These are phyloP conservation scores for Bombus fervidus DNA, from an alignment of 1,140 invertebrate genomes.

Conservation along the genomic window DNA sequence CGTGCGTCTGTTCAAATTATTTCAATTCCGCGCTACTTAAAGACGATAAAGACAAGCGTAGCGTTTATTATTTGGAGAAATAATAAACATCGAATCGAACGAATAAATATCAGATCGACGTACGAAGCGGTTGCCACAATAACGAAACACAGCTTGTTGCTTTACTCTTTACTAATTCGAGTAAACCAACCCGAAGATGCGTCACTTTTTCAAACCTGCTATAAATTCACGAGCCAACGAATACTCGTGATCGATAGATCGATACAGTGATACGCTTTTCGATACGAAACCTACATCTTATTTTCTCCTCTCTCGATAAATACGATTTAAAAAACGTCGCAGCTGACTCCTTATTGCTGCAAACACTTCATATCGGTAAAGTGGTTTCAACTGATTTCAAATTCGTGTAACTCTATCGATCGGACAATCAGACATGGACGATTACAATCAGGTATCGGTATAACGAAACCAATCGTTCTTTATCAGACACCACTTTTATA, in stretches of 20 bases:
- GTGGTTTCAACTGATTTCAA: neutral
- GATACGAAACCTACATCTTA: too few species aligned
- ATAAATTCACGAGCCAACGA: neutral
- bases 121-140: too few species aligned
- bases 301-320: too few species aligned
- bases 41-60: neutral
- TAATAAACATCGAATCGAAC: too few species aligned
- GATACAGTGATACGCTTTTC: neutral
- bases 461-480: neutral
- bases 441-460: neutral
- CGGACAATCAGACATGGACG: neutral
- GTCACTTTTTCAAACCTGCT: neutral
- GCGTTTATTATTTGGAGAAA: too few species aligned
- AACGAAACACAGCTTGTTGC: neutral
- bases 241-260: neutral
- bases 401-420: neutral
- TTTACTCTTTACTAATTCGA: too few species aligned
- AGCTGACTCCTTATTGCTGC: neutral
- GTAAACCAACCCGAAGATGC: too few species aligned
- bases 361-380: neutral
- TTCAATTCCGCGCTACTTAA: too few species aligned
- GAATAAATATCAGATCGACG: neutral
- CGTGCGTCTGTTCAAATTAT: too few species aligned
- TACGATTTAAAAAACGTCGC: too few species aligned
- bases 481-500: neutral